phyloP scores from a whole-genome alignment of 2,888 invertebrate species.

The Amiota mariae region DNA sequence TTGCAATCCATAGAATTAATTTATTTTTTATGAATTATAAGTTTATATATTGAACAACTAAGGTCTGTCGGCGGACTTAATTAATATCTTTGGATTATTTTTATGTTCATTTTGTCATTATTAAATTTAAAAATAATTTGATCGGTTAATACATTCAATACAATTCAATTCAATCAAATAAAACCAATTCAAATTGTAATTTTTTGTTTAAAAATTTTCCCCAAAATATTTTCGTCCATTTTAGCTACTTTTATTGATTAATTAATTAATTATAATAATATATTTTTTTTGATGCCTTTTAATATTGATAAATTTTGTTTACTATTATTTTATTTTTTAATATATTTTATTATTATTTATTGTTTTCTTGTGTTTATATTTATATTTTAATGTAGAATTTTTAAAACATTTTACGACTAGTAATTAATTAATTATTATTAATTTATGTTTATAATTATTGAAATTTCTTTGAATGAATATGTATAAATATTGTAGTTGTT shows the following conservation, averaged over 20 bases:
- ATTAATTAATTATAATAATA: not conserved
- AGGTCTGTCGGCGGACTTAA: not conserved
- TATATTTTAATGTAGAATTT: constrained; percentile 15
- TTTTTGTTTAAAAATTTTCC: no score
- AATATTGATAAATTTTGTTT: constrained; percentile 6
- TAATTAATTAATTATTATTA: constrained; percentile 23
- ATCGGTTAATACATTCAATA: no score
- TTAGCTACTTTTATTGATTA: no score
- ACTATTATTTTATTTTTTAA: constrained; percentile 3
- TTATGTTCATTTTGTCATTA: constrained; percentile 5
- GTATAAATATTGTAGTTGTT: constrained; percentile 20
- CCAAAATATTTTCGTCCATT: no score
- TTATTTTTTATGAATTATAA: constrained; percentile 2
- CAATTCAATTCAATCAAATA: no score
- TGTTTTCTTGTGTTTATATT: not conserved
- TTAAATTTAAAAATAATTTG: no score
- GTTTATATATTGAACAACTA: constrained; percentile 46
- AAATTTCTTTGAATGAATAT: constrained; percentile 49
- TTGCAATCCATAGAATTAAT: not conserved
- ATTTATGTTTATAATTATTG: constrained; percentile 35
- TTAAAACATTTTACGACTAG: constrained; percentile 27
- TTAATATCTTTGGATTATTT: constrained; percentile 64
- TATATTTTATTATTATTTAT: not conserved
- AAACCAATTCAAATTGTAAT: no score
- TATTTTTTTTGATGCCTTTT: not conserved